Percentiles rank a stretch among this genome's conserved stretches.
Evolutionary conservation across 2,797 vertebrate genomes (phyloP).

Genomic region (Chloroceryle amazona): DNA sequence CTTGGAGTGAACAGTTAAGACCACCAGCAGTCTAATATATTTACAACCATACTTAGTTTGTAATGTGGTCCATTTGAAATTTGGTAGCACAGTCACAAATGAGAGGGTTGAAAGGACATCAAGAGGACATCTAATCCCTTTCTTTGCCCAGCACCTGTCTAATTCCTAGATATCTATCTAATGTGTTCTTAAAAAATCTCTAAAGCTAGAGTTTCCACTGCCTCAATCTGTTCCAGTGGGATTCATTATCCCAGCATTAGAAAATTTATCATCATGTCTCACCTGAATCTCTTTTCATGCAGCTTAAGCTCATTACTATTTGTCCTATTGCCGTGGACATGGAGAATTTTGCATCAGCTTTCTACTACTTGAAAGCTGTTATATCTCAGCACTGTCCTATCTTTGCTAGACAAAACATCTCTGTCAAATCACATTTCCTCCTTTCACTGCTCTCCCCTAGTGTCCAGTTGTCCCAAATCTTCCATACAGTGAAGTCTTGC

Average conservation of each 20-base stretch:
- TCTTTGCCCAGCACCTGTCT: background rate
- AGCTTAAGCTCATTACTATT: background rate
- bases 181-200: background rate
- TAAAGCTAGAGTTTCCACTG: background rate
- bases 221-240: background rate
- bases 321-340: background rate
- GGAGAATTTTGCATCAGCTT: background rate
- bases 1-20: background rate
- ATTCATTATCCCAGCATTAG: background rate
- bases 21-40: background rate
- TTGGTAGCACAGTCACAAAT: background rate
- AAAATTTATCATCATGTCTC: background rate
- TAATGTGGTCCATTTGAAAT: background rate
- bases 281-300: background rate
- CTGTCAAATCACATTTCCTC: background rate
- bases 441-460: background rate
- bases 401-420: background rate
- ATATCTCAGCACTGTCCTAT: background rate
- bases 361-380: background rate
- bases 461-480: background rate
- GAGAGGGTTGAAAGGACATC: background rate
- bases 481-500: background rate
- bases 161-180: background rate
- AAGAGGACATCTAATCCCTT: background rate
- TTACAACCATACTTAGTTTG: background rate